phyloP scores from a whole-genome alignment of 2,113 vertebrate species.

The Cinclus cinclus region DNA sequence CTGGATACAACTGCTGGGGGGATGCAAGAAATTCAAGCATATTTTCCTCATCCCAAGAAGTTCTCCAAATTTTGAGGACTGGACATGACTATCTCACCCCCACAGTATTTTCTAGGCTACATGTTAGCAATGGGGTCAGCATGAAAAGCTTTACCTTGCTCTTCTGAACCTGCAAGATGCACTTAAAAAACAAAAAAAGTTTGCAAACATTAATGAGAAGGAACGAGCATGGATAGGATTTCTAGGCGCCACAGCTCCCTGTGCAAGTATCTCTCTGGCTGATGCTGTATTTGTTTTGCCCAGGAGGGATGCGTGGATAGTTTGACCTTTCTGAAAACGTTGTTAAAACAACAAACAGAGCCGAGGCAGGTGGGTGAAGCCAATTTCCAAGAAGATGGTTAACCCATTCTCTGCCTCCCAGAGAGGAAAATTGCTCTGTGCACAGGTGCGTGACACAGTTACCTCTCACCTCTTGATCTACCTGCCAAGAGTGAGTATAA shows the following conservation, averaged over 20 bases:
- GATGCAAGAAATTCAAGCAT: not conserved
- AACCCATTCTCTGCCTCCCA: not conserved
- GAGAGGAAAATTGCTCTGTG: not conserved
- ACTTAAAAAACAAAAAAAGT: not conserved
- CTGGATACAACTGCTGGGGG: not conserved
- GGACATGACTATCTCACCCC: not conserved
- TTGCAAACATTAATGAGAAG: not conserved
- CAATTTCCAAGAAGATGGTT: not conserved
- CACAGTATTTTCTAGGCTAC: not conserved
- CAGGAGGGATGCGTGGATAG: not conserved
- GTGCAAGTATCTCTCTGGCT: not conserved
- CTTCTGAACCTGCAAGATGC: not conserved
- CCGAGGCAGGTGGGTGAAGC: not conserved
- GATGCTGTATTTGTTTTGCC: not conserved
- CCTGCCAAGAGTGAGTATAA: not conserved
- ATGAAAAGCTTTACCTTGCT: not conserved
- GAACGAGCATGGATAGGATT: not conserved
- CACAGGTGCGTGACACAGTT: not conserved
- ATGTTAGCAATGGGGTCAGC: not conserved
- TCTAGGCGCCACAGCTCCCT: not conserved
- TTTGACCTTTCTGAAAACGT: constrained; percentile 41
- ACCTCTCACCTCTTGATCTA: not conserved
- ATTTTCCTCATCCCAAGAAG: not conserved
- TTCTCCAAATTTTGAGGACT: not conserved
- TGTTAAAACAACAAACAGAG: constrained; percentile 30